Conservation (phyloP, 2,797 vertebrate genomes). For the Erethizon dorsatum region DNA sequence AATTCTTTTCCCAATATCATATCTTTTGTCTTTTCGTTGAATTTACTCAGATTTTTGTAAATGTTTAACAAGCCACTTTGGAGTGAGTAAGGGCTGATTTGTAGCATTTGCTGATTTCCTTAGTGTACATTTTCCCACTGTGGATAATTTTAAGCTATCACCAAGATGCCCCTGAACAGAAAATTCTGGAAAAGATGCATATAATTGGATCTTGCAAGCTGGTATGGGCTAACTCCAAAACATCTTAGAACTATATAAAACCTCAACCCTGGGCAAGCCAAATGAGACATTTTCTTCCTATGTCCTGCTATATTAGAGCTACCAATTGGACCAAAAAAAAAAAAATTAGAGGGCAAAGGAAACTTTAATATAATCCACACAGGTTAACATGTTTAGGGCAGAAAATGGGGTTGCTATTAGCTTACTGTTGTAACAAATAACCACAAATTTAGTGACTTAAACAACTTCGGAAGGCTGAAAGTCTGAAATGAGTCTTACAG, state of each 20-base stretch:
- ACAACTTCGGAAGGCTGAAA: not conserved
- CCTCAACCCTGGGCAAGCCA: not conserved
- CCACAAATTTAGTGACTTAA: not conserved
- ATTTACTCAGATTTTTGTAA: not conserved
- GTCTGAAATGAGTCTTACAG: not conserved
- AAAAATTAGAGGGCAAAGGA: not conserved
- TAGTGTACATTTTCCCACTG: not conserved
- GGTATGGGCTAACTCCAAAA: not conserved
- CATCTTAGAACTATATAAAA: not conserved
- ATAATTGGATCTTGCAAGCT: not conserved
- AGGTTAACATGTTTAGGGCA: not conserved
- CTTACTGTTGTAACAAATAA: conserved; percentile 11
- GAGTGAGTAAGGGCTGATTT: not conserved
- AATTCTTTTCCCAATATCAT: not conserved
- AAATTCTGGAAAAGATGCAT: not conserved
- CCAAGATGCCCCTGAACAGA: not conserved
- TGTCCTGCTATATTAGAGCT: not conserved
- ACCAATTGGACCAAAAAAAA: not conserved
- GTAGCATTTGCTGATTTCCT: conserved; percentile 5
- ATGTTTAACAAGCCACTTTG: not conserved
- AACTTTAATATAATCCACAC: not conserved
- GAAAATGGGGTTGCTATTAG: not conserved
- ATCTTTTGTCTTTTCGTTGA: conserved; percentile 15
- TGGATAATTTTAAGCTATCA: not conserved
- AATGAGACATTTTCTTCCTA: not conserved